These are phyloP conservation scores for Lasiurus borealis DNA, from an alignment of 2,113 vertebrate species.

Conservation along the genomic window DNA sequence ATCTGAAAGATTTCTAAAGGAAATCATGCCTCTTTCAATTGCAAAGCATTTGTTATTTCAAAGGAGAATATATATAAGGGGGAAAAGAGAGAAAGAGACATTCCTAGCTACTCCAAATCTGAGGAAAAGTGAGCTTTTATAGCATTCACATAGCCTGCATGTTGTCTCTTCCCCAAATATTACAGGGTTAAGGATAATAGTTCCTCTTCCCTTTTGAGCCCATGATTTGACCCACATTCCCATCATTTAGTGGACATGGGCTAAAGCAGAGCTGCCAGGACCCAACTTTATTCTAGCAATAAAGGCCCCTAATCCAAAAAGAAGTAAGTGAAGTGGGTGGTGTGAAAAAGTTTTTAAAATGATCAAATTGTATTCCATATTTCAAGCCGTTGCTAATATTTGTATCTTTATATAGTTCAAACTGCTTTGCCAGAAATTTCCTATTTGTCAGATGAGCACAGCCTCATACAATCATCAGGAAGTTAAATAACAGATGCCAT, in stretches of 20 bases:
- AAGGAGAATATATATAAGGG: neutral
- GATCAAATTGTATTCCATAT: neutral
- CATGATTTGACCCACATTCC: neutral
- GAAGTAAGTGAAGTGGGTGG: neutral
- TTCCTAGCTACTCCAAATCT: neutral
- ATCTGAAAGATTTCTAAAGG: neutral
- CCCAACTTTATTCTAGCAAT: neutral
- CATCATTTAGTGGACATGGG: neutral
- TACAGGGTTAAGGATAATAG: neutral
- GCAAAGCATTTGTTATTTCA: neutral
- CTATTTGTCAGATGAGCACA: neutral
- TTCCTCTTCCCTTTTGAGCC: neutral
- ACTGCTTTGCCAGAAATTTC: slow-evolving; percentile 9
- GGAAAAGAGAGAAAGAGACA: neutral
- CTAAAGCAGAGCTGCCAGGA: neutral
- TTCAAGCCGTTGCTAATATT: neutral
- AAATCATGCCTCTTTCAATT: slow-evolving; percentile 41
- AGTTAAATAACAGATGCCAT: neutral
- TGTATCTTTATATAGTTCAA: neutral
- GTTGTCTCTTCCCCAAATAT: neutral
- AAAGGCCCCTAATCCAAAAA: neutral
- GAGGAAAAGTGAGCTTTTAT: neutral
- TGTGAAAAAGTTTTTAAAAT: neutral
- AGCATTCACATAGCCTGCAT: neutral
- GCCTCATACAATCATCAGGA: neutral